These are phyloP conservation scores for Microplitis deprimator DNA, from an alignment of 2,888 invertebrate genomes.

Conservation along the genomic window DNA sequence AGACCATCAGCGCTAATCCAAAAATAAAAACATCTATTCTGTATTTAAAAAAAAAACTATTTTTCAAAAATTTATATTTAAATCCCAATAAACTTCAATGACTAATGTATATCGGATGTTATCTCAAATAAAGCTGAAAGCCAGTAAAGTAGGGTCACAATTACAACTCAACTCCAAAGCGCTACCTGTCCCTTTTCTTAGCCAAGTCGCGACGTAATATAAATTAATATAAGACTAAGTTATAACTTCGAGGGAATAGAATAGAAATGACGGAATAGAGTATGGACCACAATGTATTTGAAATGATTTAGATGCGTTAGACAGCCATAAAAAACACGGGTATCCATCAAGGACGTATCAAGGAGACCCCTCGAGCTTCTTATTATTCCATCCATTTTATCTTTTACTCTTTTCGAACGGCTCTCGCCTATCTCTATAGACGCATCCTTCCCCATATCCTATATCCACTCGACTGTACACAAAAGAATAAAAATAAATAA, in stretches of 20 bases:
- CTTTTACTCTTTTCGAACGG: background rate
- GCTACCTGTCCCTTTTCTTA: background rate
- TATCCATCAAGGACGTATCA: constrained; percentile 19
- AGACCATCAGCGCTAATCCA: too few species aligned
- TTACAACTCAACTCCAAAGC: constrained; percentile 1
- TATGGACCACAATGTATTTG: background rate
- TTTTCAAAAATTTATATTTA: background rate
- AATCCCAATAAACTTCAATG: background rate
- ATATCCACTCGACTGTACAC: background rate
- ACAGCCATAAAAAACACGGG: background rate
- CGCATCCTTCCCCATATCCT: constrained; percentile 1
- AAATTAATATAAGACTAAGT: too few species aligned
- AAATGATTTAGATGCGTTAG: background rate
- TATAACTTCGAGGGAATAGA: too few species aligned
- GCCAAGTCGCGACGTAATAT: too few species aligned
- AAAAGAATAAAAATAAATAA: constrained; percentile 5
- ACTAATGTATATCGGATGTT: background rate
- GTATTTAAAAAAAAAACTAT: too few species aligned
- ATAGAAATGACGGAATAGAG: background rate
- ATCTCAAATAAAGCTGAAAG: background rate
- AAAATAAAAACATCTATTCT: too few species aligned
- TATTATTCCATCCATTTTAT: constrained; percentile 19
- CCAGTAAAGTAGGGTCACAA: background rate
- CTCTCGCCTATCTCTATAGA: background rate
- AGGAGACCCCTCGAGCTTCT: constrained; percentile 9